Percentiles rank a stretch among this genome's conserved stretches.
Evolutionary conservation across 2,797 vertebrate species (phyloP).

Genomic region (Hybognathus amarus): DNA sequence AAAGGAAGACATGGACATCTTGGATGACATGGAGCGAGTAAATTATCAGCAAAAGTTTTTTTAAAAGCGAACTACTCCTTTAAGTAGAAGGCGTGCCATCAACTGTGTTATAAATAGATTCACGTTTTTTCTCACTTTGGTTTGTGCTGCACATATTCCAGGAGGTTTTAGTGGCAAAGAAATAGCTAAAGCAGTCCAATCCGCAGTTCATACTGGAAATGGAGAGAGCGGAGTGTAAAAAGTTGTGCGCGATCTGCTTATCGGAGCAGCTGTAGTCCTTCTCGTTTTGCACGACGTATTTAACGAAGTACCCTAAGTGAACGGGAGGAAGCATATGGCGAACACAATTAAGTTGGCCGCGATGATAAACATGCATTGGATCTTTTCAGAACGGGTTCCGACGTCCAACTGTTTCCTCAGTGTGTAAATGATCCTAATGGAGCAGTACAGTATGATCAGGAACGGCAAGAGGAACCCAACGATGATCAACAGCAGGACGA

Average conservation of each 20-base stretch:
- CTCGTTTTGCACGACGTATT: constrained; percentile 17
- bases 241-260: constrained; percentile 39
- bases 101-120: neutral
- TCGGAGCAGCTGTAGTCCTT: fast-evolving
- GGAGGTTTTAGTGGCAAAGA: constrained; percentile 67
- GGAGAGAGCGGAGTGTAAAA: neutral
- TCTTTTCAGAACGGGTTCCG: constrained; percentile 36
- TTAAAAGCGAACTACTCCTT: too few relatives aligned
- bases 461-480: constrained; percentile 52
- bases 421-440: constrained; percentile 33
- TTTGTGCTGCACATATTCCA: constrained; percentile 16
- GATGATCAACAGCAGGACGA: constrained; percentile 47
- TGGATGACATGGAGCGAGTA: too few relatives aligned
- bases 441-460: constrained; percentile 47
- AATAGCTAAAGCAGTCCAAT: constrained; percentile 72
- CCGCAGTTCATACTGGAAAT: constrained; percentile 72
- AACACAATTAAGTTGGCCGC: constrained; percentile 67
- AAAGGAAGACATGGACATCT: too few relatives aligned
- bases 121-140: fast-evolving
- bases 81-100: neutral
- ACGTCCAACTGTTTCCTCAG: neutral
- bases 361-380: constrained; percentile 62
- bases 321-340: constrained; percentile 69
- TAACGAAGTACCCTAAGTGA: constrained; percentile 58
- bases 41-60: too few relatives aligned